Evolutionary conservation across 2,113 vertebrate genomes (phyloP).

Genomic region (Peromyscus maniculatus): DNA sequence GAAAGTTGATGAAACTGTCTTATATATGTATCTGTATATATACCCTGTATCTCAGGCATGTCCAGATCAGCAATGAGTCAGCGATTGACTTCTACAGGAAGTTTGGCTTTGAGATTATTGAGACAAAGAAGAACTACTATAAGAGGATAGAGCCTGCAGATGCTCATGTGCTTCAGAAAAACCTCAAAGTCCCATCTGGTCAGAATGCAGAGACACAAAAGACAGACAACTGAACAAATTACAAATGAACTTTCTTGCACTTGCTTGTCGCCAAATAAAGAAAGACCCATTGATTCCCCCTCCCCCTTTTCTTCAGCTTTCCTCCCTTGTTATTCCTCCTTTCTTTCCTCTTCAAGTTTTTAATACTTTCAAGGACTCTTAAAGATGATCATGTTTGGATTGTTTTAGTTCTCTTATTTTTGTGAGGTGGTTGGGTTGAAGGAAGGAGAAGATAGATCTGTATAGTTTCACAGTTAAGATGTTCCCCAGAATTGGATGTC

Average conservation of each 20-base stretch:
- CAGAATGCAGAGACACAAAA: slow-evolving; percentile 96
- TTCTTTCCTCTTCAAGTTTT: slow-evolving; percentile 81
- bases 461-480: slow-evolving; percentile 83
- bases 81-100: slow-evolving; percentile 99
- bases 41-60: slow-evolving; percentile 90
- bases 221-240: slow-evolving; percentile 90
- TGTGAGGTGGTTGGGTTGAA: slow-evolving; percentile 72
- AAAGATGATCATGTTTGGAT: slow-evolving; percentile 84
- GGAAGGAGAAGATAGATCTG: slow-evolving; percentile 77
- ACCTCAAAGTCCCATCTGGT: slow-evolving; percentile 93
- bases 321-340: slow-evolving; percentile 22
- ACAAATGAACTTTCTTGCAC: slow-evolving; percentile 90
- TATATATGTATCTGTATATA: background rate
- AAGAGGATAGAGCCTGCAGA: slow-evolving; percentile 99
- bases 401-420: slow-evolving; percentile 77
- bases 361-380: slow-evolving; percentile 86
- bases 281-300: slow-evolving; percentile 85
- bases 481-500: slow-evolving; percentile 45
- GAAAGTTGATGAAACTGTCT: slow-evolving; percentile 43
- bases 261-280: slow-evolving; percentile 93
- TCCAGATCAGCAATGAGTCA: slow-evolving; percentile 99
- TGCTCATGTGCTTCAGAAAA: slow-evolving; percentile 99
- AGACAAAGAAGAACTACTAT: slow-evolving; percentile 99
- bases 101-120: slow-evolving; percentile 99
- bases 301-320: slow-evolving; percentile 8